Evolutionary conservation across 2,797 vertebrate species (phyloP).

Genomic region (Hapalemur alaotrensis): DNA sequence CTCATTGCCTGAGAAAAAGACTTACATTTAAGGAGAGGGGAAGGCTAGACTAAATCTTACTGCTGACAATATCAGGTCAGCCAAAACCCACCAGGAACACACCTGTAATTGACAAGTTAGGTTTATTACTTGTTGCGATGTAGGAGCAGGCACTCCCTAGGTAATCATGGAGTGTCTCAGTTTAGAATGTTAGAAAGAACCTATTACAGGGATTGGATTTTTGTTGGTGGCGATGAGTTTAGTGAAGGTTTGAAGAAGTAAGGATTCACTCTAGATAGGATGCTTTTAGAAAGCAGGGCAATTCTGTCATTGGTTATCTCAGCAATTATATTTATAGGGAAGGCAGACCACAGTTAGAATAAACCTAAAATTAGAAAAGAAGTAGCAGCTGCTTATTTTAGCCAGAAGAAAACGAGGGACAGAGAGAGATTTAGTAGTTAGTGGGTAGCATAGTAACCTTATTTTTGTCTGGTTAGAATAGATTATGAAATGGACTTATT

Average conservation of each 20-base stretch:
- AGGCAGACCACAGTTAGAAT: neutral
- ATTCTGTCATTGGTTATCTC: neutral
- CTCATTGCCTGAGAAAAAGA: neutral
- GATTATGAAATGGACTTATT: neutral
- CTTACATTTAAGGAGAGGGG: neutral
- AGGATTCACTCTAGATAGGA: neutral
- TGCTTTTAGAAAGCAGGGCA: neutral
- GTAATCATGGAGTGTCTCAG: neutral
- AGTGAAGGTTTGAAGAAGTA: neutral
- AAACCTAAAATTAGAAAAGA: neutral
- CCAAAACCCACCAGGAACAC: neutral
- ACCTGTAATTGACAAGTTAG: neutral
- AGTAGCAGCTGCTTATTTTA: neutral
- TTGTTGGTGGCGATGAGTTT: neutral
- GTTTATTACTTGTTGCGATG: neutral
- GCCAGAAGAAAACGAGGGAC: neutral
- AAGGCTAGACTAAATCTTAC: neutral
- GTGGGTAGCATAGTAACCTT: neutral
- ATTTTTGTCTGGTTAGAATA: neutral
- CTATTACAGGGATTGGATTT: neutral
- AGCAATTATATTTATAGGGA: neutral
- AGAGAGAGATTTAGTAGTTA: neutral
- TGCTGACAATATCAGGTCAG: neutral
- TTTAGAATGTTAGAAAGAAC: neutral
- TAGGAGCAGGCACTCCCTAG: neutral